Evolutionary conservation across 2,113 vertebrate species (phyloP).

Genomic region (Camelus bactrianus): DNA sequence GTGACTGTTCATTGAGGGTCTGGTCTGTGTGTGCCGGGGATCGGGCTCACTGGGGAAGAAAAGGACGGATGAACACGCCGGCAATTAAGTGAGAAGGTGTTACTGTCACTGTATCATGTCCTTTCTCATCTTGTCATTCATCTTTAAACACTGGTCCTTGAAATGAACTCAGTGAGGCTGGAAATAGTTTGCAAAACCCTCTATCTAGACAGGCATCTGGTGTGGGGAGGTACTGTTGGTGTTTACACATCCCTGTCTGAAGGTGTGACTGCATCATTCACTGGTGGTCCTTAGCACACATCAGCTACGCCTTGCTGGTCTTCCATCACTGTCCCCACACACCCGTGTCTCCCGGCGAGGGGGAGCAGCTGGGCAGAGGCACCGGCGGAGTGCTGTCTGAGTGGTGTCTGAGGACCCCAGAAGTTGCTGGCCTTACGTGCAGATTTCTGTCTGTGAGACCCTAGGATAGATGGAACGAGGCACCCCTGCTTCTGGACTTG

Average conservation of each 20-base stretch:
- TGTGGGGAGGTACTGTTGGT: not conserved
- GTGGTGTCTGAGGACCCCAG: not conserved
- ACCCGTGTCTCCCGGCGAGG: not conserved
- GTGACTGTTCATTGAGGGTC: fast-evolving
- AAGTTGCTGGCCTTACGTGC: not conserved
- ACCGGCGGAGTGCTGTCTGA: not conserved
- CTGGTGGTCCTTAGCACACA: not conserved
- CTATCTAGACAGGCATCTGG: not conserved
- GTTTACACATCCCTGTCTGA: not conserved
- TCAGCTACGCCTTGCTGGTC: not conserved
- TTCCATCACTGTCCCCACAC: not conserved
- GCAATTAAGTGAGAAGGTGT: not conserved
- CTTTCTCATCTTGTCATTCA: not conserved
- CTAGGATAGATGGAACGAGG: fast-evolving
- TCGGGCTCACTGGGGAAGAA: fast-evolving
- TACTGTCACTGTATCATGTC: not conserved
- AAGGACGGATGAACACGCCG: fast-evolving
- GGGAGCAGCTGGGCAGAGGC: not conserved
- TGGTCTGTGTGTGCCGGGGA: not conserved
- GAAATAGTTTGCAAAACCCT: not conserved
- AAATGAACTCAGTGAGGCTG: conserved; percentile 20
- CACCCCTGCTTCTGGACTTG: not conserved
- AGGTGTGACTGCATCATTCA: not conserved
- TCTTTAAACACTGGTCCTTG: conserved; percentile 20
- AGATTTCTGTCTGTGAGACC: not conserved